A percentile compares a stretch with the other conserved stretches of the same genome.
phyloP scores from a whole-genome alignment of 1,140 invertebrate species.

The Drosophila parabipectinata region DNA sequence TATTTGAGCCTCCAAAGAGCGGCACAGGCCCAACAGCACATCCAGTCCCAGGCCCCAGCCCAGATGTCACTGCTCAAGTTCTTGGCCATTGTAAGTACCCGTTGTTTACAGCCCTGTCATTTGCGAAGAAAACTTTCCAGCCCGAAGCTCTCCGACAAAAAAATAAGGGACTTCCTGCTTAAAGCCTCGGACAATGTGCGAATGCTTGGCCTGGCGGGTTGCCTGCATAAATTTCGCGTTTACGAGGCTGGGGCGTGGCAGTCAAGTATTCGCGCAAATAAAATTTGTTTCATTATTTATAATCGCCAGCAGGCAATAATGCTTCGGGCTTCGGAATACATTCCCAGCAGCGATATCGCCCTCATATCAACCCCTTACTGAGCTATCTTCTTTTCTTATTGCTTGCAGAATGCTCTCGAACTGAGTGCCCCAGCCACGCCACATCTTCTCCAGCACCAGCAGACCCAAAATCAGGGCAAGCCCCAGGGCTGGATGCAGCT shows the following conservation, averaged over 20 bases:
- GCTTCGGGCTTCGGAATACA: constrained; percentile 1
- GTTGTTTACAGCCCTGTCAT: constrained; percentile 6
- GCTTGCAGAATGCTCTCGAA: constrained; percentile 95
- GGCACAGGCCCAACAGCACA: constrained; percentile 41
- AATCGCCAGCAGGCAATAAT: constrained; percentile 48
- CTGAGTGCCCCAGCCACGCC: constrained; percentile 96
- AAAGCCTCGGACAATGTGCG: constrained; percentile 64
- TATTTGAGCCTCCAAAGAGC: constrained; percentile 74
- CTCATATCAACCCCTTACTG: constrained; percentile 16
- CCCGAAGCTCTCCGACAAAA: background rate
- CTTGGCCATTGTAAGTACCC: constrained; percentile 87
- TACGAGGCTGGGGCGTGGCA: constrained; percentile 46
- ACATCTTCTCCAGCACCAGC: constrained; percentile 87
- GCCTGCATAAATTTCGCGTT: constrained; percentile 74
- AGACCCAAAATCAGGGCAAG: constrained; percentile 84
- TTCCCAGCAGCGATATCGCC: constrained; percentile 6
- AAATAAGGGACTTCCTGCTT: constrained; percentile 54
- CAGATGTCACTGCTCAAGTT: constrained; percentile 87
- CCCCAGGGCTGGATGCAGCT: constrained; percentile 95
- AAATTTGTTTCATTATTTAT: constrained; percentile 71
- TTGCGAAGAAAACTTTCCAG: constrained; percentile 33
- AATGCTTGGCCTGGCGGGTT: constrained; percentile 54
- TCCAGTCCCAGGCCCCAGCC: constrained; percentile 38
- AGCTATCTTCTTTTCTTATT: constrained; percentile 15
- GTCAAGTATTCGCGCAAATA: constrained; percentile 39